Percentiles rank a stretch among this genome's conserved stretches.
These are phyloP conservation scores for Zhuqinia jingwanae DNA, from an alignment of 2,888 invertebrate species.

Conservation along the genomic window DNA sequence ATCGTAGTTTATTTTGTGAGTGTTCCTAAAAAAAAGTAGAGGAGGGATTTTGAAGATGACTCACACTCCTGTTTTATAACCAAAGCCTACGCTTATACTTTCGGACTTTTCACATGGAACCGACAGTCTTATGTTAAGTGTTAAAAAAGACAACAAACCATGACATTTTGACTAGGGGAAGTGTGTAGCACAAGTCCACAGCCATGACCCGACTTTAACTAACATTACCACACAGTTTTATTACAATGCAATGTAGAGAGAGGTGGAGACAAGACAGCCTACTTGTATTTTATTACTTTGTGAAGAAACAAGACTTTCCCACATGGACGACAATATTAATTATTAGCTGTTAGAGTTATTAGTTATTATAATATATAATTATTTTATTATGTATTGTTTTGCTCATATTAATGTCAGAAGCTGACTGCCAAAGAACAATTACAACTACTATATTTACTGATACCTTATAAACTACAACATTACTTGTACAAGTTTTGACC, in stretches of 20 bases:
- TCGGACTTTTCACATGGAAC: slow-evolving; percentile 65
- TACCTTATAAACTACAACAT: slow-evolving; percentile 49
- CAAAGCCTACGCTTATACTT: slow-evolving; percentile 77
- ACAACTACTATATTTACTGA: slow-evolving; percentile 66
- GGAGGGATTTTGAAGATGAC: slow-evolving; percentile 41
- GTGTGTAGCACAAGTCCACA: slow-evolving; percentile 55
- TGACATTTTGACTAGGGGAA: slow-evolving; percentile 30
- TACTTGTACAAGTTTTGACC: slow-evolving; percentile 67
- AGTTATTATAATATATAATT: slow-evolving; percentile 39
- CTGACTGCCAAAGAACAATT: slow-evolving; percentile 77
- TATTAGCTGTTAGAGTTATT: slow-evolving; percentile 56
- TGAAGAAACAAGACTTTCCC: slow-evolving; percentile 69
- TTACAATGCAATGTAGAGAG: slow-evolving; percentile 51
- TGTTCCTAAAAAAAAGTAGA: slow-evolving; percentile 60
- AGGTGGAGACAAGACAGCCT: slow-evolving; percentile 41
- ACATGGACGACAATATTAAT: slow-evolving; percentile 63
- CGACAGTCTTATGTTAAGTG: slow-evolving; percentile 32
- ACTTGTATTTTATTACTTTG: slow-evolving; percentile 64
- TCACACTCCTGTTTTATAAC: slow-evolving; percentile 72
- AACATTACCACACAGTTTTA: slow-evolving; percentile 66
- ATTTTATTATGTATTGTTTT: slow-evolving; percentile 66
- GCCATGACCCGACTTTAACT: slow-evolving; percentile 75
- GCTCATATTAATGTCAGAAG: slow-evolving; percentile 75
- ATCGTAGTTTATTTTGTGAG: slow-evolving; percentile 63
- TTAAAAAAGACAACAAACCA: neutral